Conservation (phyloP, 2,113 vertebrate genomes). For the Pagrus major region DNA sequence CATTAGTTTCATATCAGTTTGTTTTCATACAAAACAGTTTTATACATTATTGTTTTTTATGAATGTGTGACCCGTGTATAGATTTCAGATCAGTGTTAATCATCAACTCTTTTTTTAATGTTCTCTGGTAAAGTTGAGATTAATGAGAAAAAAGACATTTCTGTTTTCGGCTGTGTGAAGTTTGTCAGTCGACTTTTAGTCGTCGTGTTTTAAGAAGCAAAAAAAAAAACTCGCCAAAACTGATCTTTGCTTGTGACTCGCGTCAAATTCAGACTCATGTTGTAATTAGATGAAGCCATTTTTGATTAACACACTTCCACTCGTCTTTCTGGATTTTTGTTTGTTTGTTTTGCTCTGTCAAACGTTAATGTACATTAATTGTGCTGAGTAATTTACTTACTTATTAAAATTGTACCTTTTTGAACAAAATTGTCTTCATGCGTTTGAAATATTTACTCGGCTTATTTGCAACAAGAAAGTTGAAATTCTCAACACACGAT, state of each 20-base stretch:
- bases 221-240: not conserved
- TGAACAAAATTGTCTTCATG: not conserved
- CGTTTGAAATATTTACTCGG: not conserved
- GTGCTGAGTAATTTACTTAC: not conserved
- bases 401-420: conserved; percentile 59
- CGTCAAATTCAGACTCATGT: conserved; percentile 30
- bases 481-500: not conserved
- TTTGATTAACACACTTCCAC: conserved; percentile 21
- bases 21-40: conserved; percentile 30
- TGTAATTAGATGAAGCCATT: conserved; percentile 21
- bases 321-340: not conserved
- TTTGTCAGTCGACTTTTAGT: too few relatives aligned
- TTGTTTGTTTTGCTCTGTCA: not conserved
- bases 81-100: conserved; percentile 1
- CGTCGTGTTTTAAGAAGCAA: not conserved
- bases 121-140: not conserved
- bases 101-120: not conserved
- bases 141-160: not conserved
- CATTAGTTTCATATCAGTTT: conserved; percentile 7
- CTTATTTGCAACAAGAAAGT: too few relatives aligned
- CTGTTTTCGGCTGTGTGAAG: too few relatives aligned
- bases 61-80: conserved; percentile 7
- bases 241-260: not conserved
- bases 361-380: not conserved
- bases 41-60: conserved; percentile 29